Base-by-base conservation (phyloP, 1,140 invertebrate species). In the Drosophila yakuba region DNA sequence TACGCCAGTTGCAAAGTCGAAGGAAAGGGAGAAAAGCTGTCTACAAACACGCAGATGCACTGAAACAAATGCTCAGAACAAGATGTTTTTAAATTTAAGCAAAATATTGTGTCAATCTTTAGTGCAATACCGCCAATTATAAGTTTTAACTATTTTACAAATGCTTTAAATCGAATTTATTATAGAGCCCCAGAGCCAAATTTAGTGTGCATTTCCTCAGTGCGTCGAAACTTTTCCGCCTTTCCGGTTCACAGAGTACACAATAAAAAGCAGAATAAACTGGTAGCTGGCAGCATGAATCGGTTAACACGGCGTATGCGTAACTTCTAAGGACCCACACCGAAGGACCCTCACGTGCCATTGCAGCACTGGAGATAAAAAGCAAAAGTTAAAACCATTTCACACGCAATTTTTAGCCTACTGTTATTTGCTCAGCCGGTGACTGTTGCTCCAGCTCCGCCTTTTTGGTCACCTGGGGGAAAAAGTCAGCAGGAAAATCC, bases 301-400 rank as follows among this genome's bases (percentile, higher is more conserved):
- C 41, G 28, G 41, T 35, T 59, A 57, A 83, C 72, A 63, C 68
- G 80, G 68, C 80, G 84, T 89, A 89, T 89, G 84, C 84, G 84
- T 89, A 89, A 90, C 66, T 52, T 74, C 47, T 66, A 52, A 86
- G 82, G 68, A 85, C 78, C 47, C 57, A 23, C 73, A 41, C 52
- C 39, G 8, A 35, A 60, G 56, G 48, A 62, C 69, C 54, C 60
- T 62, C 71, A 74, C 83, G 82, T 88, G 83, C 66, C 67, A 66
- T 63, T 88, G 83, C 84, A 71, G 67, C 80, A 71, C 56, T 68
- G 69, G 60, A 89, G 84, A 89, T 89, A 89, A 89, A 89, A 90
- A 89, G 84, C 77, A 89, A 90, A 89, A 89, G 85, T 89, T 89
- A 89, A 90, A 84, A 78, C 84, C 84, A 80, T 84, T 89, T 89